Base-by-base conservation (phyloP, 2,113 vertebrate species). In the Alectura lathami region DNA sequence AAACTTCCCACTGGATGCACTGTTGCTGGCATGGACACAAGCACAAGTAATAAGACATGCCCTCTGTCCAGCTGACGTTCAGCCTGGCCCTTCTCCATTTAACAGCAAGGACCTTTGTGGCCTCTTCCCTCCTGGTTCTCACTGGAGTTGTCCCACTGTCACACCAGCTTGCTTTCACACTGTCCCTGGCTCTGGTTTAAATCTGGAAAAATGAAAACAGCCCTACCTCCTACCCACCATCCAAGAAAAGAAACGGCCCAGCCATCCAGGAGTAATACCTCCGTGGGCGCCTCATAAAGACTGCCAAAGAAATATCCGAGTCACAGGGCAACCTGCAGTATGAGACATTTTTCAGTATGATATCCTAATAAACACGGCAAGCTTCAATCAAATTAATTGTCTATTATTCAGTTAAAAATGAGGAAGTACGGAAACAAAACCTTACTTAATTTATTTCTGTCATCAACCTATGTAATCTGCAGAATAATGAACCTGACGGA, bases 381-480 rank as follows among this genome's bases (percentile, higher is more conserved):
- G 23, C 68, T 94, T 93, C 79, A 64, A 48, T 83, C 85, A 90
- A 94, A 95, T 93, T 95, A 88, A 94, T 90, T 78, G 90, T 78
- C 88, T 84, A 84, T 83, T 93, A 88, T 96, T 95, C 73, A 96
- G 90, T 96, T 96, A 96, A 96, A 93, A 93, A 93, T 68, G 94
- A 95, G 96, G 93, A 96, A 96, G 91, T 96, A 94, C 93, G 78
- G 83, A 96, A 77, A 95, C 90, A 95, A 96, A 95, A 91, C 64
- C 90, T 96, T 96, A 95, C 89, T 97, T 96, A 89, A 94, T 96
- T 95, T 96, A 85, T 93, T 94, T 93, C 91, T 95, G 80, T 95
- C 93, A 93, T 90, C 94, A 96, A 53, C 69, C 90, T 90, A 51
- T 91, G 75, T 94, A 96, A 96, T 88, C 92, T 93, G 68, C 88